phyloP scores from a whole-genome alignment of 2,888 invertebrate genomes.

The Chorisops tibialis region DNA sequence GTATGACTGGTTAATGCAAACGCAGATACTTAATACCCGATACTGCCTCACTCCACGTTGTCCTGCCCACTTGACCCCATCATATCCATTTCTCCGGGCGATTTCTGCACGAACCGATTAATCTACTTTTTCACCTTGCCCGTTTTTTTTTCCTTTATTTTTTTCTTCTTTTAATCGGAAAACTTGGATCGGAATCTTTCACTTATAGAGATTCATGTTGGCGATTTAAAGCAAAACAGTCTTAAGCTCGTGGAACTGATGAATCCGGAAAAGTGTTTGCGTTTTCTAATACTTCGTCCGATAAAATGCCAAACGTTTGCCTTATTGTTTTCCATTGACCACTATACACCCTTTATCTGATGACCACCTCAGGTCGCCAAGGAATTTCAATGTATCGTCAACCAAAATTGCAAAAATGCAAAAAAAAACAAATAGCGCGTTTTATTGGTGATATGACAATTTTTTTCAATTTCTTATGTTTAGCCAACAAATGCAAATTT shows the following conservation, averaged over 20 bases:
- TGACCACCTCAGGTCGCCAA: not conserved
- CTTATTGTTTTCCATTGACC: not conserved
- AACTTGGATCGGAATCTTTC: conserved; percentile 28
- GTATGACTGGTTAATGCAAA: not conserved
- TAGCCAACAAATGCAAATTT: conserved; percentile 44
- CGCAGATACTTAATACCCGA: not conserved
- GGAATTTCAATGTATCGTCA: not conserved
- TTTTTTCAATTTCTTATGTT: conserved; percentile 1
- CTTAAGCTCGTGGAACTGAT: not conserved
- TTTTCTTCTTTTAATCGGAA: conserved; percentile 21
- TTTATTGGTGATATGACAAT: not conserved
- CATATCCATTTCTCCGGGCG: not conserved
- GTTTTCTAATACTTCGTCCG: not conserved
- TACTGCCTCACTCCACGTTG: not conserved
- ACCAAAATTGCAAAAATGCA: too few species aligned
- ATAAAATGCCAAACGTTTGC: not conserved
- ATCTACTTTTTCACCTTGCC: conserved; percentile 23
- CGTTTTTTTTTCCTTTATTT: too few species aligned
- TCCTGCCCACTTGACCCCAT: not conserved
- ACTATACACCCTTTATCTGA: not conserved
- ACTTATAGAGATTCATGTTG: conserved; percentile 32
- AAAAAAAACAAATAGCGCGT: not conserved
- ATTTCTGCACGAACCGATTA: conserved; percentile 22
- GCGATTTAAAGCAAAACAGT: conserved; percentile 14
- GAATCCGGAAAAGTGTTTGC: conserved; percentile 30